These are phyloP conservation scores for Drosophila lacteicornis DNA, from an alignment of 1,140 invertebrate species.

Conservation along the genomic window DNA sequence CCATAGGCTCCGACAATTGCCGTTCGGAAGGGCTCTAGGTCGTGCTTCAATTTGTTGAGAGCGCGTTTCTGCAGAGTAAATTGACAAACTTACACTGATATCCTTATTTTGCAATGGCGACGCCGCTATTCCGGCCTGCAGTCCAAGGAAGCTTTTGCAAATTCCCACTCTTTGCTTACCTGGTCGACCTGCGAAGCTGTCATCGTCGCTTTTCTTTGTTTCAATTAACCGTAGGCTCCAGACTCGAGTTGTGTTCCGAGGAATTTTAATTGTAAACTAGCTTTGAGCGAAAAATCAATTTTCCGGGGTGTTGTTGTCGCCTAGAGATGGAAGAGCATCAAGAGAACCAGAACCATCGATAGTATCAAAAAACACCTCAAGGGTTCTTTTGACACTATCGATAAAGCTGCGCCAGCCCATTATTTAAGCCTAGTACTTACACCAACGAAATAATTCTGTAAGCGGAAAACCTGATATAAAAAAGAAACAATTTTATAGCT, in stretches of 20 bases:
- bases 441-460: too few species aligned
- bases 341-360: too few species aligned
- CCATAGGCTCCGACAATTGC: conserved; percentile 90
- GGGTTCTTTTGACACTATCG: too few species aligned
- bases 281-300: conserved; percentile 40
- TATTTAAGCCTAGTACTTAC: too few species aligned
- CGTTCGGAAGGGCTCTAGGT: conserved; percentile 93
- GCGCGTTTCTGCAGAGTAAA: conserved; percentile 87
- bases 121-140: not conserved
- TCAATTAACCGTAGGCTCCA: not conserved
- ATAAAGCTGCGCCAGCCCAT: too few species aligned
- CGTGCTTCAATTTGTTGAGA: conserved; percentile 90
- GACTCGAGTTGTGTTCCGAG: conserved; percentile 5
- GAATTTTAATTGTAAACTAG: conserved; percentile 8
- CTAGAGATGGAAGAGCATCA: too few species aligned
- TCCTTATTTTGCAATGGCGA: conserved; percentile 38
- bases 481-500: too few species aligned
- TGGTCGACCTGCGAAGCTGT: conserved; percentile 71
- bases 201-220: conserved; percentile 48
- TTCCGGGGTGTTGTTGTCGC: conserved; percentile 1
- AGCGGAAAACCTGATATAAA: too few species aligned
- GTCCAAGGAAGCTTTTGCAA: not conserved
- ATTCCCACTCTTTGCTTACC: conserved; percentile 37
- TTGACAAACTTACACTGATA: not conserved
- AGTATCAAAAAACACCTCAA: not conserved